These are phyloP conservation scores for Rhynchomys soricoides DNA, from an alignment of 2,113 vertebrate species.

Conservation along the genomic window DNA sequence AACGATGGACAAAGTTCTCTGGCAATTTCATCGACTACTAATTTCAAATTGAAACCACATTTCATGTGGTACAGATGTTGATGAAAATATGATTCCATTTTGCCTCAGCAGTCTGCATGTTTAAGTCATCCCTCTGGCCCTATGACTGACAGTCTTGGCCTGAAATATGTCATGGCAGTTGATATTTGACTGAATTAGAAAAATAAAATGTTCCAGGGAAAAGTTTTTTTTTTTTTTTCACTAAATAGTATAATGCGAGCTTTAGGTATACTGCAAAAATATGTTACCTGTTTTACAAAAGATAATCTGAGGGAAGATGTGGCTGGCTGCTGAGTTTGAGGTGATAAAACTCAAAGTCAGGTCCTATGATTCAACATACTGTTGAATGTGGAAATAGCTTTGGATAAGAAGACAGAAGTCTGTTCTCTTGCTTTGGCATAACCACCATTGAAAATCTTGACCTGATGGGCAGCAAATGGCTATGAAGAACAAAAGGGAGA, in stretches of 20 bases:
- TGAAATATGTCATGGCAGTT: not conserved
- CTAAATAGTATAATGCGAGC: not conserved
- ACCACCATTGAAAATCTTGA: not conserved
- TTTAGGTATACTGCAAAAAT: not conserved
- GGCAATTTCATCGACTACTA: not conserved
- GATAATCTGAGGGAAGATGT: not conserved
- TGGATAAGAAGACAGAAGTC: not conserved
- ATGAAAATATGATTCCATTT: constrained; percentile 18
- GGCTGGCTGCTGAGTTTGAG: no score
- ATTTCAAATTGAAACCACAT: constrained; percentile 43
- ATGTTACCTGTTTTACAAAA: not conserved
- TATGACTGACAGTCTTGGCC: not conserved
- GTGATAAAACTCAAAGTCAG: not conserved
- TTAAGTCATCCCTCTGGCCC: not conserved
- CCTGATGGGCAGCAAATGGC: not conserved
- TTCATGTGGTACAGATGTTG: constrained; percentile 17
- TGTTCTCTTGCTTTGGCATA: not conserved
- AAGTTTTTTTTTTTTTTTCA: not conserved
- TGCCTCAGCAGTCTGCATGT: not conserved
- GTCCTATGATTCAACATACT: not conserved
- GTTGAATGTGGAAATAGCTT: not conserved
- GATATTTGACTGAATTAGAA: not conserved
- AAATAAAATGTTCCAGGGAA: not conserved
- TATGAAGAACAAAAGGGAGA: not conserved
- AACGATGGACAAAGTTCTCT: constrained; percentile 40